Conservation (phyloP, 2,797 vertebrate species). For the Pempheris klunzingeri region DNA sequence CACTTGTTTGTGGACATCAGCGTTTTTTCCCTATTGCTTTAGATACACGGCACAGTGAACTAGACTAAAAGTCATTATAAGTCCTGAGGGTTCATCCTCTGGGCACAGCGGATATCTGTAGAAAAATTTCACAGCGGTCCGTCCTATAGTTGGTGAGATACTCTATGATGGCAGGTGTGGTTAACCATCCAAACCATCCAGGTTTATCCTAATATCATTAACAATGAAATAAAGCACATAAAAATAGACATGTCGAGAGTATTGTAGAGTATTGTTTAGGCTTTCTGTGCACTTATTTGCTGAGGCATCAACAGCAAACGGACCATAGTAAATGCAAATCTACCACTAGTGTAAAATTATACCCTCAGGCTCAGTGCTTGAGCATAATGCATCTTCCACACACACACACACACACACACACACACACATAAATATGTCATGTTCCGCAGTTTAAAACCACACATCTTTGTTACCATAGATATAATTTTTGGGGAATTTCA, state of each 20-base stretch:
- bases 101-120: no score
- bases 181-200: no score
- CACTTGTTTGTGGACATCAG: not conserved
- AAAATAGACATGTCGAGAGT: no score
- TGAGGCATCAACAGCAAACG: not conserved
- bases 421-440: slow-evolving; percentile 5
- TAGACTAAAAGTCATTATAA: not conserved
- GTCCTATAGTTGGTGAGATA: no score
- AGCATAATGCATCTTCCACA: not conserved
- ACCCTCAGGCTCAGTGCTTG: not conserved
- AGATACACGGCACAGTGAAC: not conserved
- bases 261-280: not conserved
- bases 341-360: slow-evolving; percentile 14
- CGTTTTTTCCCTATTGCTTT: not conserved
- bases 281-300: slow-evolving; percentile 7
- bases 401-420: not conserved
- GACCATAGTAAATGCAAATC: not conserved
- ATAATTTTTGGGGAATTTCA: slow-evolving; percentile 50
- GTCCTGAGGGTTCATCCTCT: no score
- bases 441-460: slow-evolving; percentile 17
- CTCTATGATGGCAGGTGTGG: no score
- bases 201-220: no score
- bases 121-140: no score
- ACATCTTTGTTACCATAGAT: slow-evolving; percentile 22
- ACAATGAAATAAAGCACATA: no score